Evolutionary conservation across 2,113 vertebrate species (phyloP), one percentile per base, ranked within the genome.

Genomic region (Pithys albifrons): DNA sequence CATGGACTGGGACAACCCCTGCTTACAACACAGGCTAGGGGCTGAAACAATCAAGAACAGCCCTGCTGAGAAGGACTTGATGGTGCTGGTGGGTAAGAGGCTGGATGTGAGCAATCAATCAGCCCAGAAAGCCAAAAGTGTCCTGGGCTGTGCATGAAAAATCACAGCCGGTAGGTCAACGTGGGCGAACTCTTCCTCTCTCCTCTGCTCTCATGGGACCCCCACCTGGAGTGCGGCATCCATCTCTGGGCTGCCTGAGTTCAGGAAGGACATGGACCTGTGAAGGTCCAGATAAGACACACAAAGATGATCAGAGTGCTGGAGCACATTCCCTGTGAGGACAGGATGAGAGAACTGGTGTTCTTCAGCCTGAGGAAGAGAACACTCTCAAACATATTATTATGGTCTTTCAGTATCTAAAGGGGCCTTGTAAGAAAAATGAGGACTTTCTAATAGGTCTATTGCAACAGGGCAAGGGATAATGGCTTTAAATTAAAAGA

Each of bases 1-100:
- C 1, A 9, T 20, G 27, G 8, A 12, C 13, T 14, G 9, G 18
- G 29, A 12, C 28, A 61, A 51, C 1, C 6, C 1, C 8, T 1
- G 7, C 10, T 35, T 33, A 35, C 27, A 41, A 54, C 52, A 59
- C 20, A 35, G 18, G 12, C 11, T 79, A 41, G 41, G 25, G 28
- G 19, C 9, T 46, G 35, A 48, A 28, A 5, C 4, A 12, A 43
- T 37, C 46, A 25, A 67, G 35, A 67, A 3, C 12, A 41, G 35
- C 25, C 23, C 37, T 35, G 25, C 5, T 6, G 15, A 35, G 29
- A 43, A 35, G 20, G 17, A 29, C 45, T 14, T 59, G 62, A 9
- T 45, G 17, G 7, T 18, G 20, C 37, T 52, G 33, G 25, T 52
- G 27, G 31, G 10, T 35, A 9, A 33, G 14, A 86, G 29, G 59